These are phyloP conservation scores for Apamea epomidion DNA, from an alignment of 2,888 invertebrate species.

Conservation along the genomic window DNA sequence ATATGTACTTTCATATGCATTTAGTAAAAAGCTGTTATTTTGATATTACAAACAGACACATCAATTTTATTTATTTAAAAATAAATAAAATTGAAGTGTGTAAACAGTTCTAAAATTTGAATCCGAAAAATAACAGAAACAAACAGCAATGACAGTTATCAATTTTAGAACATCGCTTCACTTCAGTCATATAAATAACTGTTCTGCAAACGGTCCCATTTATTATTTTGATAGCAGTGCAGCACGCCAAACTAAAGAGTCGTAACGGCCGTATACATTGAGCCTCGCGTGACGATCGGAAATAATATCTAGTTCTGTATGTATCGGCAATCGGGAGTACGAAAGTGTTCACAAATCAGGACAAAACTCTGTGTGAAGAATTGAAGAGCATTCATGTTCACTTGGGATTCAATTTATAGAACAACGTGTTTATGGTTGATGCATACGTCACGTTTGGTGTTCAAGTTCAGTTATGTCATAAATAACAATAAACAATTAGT, in stretches of 20 bases:
- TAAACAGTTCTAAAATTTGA: not conserved
- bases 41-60: too few species aligned
- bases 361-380: conserved; percentile 32
- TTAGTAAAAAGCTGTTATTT: too few species aligned
- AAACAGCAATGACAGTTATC: conserved; percentile 26
- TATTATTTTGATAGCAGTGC: conserved; percentile 49
- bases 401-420: conserved; percentile 10
- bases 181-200: conserved; percentile 55
- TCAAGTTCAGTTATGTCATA: conserved; percentile 12
- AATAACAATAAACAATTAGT: not conserved
- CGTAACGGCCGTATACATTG: conserved; percentile 46
- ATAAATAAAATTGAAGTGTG: too few species aligned
- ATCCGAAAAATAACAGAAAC: not conserved
- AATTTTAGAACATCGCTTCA: conserved; percentile 30
- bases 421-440: conserved; percentile 11
- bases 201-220: conserved; percentile 55
- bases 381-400: conserved; percentile 14
- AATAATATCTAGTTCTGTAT: conserved; percentile 43
- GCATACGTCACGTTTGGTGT: conserved; percentile 1
- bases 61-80: too few species aligned
- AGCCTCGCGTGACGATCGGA: conserved; percentile 58
- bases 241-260: conserved; percentile 63
- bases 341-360: conserved; percentile 48
- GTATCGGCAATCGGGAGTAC: conserved; percentile 37
- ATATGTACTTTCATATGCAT: too few species aligned